Percentiles rank a stretch among this genome's conserved stretches.
phyloP scores from a whole-genome alignment of 2,113 vertebrate genomes.

The Phalacrocorax pelagicus region DNA sequence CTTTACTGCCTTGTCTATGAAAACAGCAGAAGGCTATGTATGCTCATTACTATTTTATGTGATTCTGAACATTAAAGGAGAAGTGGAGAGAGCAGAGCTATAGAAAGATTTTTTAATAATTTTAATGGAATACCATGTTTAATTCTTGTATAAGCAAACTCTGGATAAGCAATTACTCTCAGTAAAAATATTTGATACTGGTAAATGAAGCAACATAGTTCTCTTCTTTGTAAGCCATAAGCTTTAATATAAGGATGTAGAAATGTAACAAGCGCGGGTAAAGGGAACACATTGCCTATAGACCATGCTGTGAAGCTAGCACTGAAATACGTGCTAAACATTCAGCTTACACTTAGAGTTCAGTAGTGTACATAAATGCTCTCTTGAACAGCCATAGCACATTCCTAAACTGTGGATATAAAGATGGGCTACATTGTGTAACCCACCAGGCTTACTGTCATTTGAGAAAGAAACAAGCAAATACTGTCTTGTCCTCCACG shows the following conservation, averaged over 20 bases:
- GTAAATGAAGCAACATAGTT: neutral
- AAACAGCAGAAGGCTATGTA: constrained; percentile 63
- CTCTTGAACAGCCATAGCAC: neutral
- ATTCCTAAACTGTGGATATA: constrained; percentile 1
- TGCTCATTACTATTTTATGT: constrained; percentile 60
- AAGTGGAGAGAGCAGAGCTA: neutral
- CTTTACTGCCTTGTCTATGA: constrained; percentile 60
- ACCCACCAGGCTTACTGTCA: neutral
- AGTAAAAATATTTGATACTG: neutral
- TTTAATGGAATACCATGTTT: neutral
- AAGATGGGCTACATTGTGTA: neutral
- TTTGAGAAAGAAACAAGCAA: neutral
- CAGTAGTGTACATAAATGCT: neutral
- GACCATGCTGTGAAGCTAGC: constrained; percentile 9
- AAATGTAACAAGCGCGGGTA: neutral
- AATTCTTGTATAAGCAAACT: constrained; percentile 4
- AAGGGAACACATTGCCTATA: neutral
- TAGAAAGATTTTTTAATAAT: constrained; percentile 40
- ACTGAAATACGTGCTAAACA: constrained; percentile 15
- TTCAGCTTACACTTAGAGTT: neutral
- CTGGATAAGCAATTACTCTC: neutral
- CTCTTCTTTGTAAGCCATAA: neutral
- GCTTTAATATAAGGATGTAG: neutral
- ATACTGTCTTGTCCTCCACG: neutral
- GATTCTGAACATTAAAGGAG: constrained; percentile 29